Conservation (phyloP, 2,113 vertebrate genomes). For the Urocitellus parryii region DNA sequence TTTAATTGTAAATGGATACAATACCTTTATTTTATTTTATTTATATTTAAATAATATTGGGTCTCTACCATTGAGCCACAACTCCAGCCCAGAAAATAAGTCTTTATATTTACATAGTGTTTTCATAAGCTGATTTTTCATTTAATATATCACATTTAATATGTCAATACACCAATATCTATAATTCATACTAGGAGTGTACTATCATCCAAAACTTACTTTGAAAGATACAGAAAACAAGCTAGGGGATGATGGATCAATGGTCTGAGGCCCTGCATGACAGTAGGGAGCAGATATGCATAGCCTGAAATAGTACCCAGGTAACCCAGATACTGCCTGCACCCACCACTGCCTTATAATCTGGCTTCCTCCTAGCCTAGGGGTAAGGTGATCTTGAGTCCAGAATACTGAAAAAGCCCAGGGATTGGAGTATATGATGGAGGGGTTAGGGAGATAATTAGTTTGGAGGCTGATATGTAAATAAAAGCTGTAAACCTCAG, state of each 20-base stretch:
- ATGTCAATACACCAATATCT: neutral
- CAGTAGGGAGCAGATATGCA: neutral
- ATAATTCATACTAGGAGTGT: neutral
- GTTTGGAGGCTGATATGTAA: neutral
- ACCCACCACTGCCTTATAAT: neutral
- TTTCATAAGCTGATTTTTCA: neutral
- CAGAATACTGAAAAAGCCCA: neutral
- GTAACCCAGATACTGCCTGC: neutral
- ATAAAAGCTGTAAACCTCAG: neutral
- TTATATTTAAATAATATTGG: too few relatives aligned
- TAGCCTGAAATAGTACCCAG: neutral
- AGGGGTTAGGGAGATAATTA: neutral
- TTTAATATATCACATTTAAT: neutral
- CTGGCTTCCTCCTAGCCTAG: neutral
- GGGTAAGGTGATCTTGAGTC: neutral
- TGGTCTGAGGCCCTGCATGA: neutral
- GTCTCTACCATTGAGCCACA: too few relatives aligned
- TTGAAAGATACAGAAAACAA: constrained; percentile 11
- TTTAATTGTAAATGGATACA: too few relatives aligned
- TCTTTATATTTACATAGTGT: neutral
- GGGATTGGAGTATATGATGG: neutral
- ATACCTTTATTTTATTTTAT: too few relatives aligned
- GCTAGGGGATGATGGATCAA: neutral
- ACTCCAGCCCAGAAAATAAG: neutral
- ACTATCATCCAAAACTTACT: neutral